Evolutionary conservation across 2,113 vertebrate species (phyloP), one percentile per base, ranked within the genome.

Genomic region (Aegotheles bennettii): DNA sequence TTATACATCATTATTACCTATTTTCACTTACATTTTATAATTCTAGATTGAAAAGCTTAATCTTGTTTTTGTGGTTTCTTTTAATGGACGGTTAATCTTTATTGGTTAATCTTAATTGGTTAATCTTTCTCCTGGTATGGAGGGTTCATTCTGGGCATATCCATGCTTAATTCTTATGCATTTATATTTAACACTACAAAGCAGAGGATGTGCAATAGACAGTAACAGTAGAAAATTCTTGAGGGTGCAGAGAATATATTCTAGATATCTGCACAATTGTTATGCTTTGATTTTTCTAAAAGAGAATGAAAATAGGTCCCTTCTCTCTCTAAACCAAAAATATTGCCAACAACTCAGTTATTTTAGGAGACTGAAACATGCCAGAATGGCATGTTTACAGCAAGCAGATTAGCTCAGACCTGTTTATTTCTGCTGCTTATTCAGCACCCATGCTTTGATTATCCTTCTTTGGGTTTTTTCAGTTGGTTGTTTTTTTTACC

Each of bases 341-440:
- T 59, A 73, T 28, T 65, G 79, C 94, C 29, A 87, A 89, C 87
- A 63, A 57, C n/a, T 60, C 6, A 1, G n/a, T 33, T 92, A 93
- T 93, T 94, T 94, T 69, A 68, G 82, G 84, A 95, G 53, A 95
- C 43, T 88, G 61, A 97, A 96, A 82, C 15, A 90, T 67, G 65
- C 33, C 77, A 96, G 81, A 91, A 87, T 8, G 10, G 6, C 40
- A 89, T 80, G 50, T 93, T 95, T 94, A 92, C 42, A 90, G 50
- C 48, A 92, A 93, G 77, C 40, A 93, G 28, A 89, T 90, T 81
- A 96, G 56, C 75, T 80, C 47, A 94, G 60, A 92, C 13, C 9
- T 73, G 42, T 89, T 89, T 56, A 51, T 83, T 90, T 94, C 61
- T 24, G 3, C 33, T 91, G 31, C 12, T 67, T 94, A 61, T 90